Evolutionary conservation across 2,113 vertebrate species (phyloP), one percentile per base, ranked within the genome.

Genomic region (Mormyrus lacerda): DNA sequence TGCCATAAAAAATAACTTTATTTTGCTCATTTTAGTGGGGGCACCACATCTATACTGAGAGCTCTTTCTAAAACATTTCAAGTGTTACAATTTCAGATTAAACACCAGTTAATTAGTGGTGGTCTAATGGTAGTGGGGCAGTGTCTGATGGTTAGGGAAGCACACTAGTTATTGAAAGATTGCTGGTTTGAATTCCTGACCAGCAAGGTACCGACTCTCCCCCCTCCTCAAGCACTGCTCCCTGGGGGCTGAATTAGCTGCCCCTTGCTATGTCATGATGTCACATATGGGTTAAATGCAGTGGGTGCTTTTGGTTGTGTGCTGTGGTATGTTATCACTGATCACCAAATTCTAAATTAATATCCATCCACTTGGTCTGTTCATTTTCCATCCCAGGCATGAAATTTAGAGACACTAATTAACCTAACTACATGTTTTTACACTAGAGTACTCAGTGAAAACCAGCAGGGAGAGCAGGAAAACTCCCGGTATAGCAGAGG

Each of bases 1-100:
- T 93, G 93, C 93, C 94, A 94, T 95, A 95, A 94, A 93, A 94
- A 95, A 95, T 93, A 95, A 95, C 95, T 95, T 95, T 93, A 95
- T 95, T 95, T 96, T 92, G 92, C 92, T 93, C 90, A 92, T 92
- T 88, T 89, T 89, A 90, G 61, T 90, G 89, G 84, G 51, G 79
- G 84, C 79, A 88, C 82, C 50, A 8, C 45, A 58, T 53, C 39
- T 50, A 58, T 48, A 35, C 21, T 6, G 10, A 17, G 47, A 53
- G 17, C 87, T 88, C 44, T 8, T 35, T 84, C 69, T 61, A 44
- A 44, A 84, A 84, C 8, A 45, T 65, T 65, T 65, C 9, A 83
- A 83, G 21, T 83, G 1, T 44, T 42, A 79, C 73, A 79, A 39
- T 79, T 79, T 79, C 73, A 19, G 11, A 79, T 79, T 39, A 35